Evolutionary conservation across 2,113 vertebrate species (phyloP).

Genomic region (Spilogale gracilis): DNA sequence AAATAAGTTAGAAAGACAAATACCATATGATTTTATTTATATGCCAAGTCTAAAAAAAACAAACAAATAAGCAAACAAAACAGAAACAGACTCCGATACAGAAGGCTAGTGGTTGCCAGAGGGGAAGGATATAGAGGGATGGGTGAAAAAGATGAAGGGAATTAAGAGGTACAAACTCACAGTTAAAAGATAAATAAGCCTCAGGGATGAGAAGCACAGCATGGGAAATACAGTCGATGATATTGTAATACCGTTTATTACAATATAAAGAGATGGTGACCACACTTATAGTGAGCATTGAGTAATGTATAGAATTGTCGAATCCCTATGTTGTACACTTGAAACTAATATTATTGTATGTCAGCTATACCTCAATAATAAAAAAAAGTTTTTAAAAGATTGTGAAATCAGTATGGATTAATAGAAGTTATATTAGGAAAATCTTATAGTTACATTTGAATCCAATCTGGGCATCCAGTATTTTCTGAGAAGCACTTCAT

Average conservation of each 20-base stretch:
- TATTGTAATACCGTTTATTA: not conserved
- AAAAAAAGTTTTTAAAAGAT: not conserved
- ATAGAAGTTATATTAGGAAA: not conserved
- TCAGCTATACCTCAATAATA: not conserved
- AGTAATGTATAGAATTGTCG: not conserved
- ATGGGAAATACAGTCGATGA: not conserved
- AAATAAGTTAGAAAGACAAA: not conserved
- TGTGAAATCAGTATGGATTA: not conserved
- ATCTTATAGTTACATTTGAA: conserved; percentile 21
- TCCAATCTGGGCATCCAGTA: not conserved
- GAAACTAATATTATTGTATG: not conserved
- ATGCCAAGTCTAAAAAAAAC: not conserved
- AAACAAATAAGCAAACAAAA: not conserved
- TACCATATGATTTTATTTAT: not conserved
- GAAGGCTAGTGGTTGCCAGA: not conserved
- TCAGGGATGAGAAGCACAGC: not conserved
- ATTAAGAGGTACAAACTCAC: not conserved
- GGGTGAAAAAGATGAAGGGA: not conserved
- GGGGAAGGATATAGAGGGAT: not conserved
- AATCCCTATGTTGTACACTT: not conserved
- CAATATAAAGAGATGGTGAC: not conserved
- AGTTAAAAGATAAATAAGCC: not conserved
- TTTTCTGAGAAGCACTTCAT: conserved; percentile 36
- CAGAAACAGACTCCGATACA: not conserved
- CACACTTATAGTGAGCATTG: not conserved